Evolutionary conservation across 2,888 invertebrate genomes (phyloP).

Genomic region (Oscheius myriophilus): DNA sequence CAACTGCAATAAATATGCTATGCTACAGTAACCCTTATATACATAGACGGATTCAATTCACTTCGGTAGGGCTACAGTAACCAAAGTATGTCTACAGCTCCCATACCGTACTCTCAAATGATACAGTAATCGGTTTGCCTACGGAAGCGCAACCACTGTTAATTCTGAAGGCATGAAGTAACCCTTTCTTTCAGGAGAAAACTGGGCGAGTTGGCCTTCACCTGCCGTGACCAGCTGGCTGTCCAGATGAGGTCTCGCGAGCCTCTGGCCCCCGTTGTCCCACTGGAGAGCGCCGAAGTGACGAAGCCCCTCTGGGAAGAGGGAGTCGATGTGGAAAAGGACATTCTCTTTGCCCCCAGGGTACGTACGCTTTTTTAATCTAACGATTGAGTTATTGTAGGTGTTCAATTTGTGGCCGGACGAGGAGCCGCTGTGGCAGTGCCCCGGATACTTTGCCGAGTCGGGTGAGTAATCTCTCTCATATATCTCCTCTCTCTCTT

Average conservation of each 20-base stretch:
- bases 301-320: not conserved
- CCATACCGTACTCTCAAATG: too few species aligned
- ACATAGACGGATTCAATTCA: too few species aligned
- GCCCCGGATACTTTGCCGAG: conserved; percentile 67
- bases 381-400: too few species aligned
- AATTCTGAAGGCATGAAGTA: too few species aligned
- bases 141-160: too few species aligned
- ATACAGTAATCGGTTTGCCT: too few species aligned
- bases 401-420: conserved; percentile 63
- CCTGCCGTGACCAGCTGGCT: conserved; percentile 61
- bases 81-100: too few species aligned
- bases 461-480: conserved; percentile 51
- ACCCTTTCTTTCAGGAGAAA: conserved; percentile 52
- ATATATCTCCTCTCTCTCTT: not conserved
- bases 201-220: conserved; percentile 68
- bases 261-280: conserved; percentile 38
- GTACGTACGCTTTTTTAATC: not conserved
- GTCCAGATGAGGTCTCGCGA: conserved; percentile 54
- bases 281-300: conserved; percentile 34
- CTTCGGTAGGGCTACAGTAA: too few species aligned
- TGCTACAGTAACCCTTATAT: too few species aligned
- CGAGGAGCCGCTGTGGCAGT: conserved; percentile 66
- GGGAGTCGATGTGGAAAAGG: conserved; percentile 34
- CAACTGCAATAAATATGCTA: too few species aligned
- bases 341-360: conserved; percentile 55